Percentiles rank a stretch among this genome's conserved stretches.
Evolutionary conservation across 1,140 invertebrate genomes (phyloP).

Genomic region (Ips nitidus): DNA sequence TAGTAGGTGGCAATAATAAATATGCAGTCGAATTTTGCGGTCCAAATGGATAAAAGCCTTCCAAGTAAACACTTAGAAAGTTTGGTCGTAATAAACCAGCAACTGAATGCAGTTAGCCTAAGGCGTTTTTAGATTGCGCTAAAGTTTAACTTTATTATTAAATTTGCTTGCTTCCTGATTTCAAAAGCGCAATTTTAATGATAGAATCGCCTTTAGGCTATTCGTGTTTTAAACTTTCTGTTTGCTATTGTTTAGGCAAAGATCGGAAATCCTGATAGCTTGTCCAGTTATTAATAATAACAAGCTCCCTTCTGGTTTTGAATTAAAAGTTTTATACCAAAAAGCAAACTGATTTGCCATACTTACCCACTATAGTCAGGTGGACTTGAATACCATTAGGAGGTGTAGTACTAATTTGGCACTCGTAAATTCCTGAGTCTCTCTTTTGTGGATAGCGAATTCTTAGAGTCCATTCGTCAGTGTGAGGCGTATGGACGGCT

Average conservation of each 20-base stretch:
- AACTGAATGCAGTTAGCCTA: background rate
- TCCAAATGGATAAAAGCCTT: too few relatives aligned
- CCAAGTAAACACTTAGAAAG: too few relatives aligned
- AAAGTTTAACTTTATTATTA: slow-evolving; percentile 19
- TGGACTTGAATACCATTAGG: slow-evolving; percentile 76
- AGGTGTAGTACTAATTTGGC: slow-evolving; percentile 84
- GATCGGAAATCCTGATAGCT: too few relatives aligned
- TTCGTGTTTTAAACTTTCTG: slow-evolving; percentile 2
- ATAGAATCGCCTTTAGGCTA: slow-evolving; percentile 7
- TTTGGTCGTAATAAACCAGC: too few relatives aligned
- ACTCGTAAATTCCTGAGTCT: slow-evolving; percentile 83
- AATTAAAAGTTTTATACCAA: too few relatives aligned
- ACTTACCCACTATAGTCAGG: slow-evolving; percentile 81
- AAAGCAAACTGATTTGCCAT: too few relatives aligned
- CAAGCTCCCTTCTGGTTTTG: too few relatives aligned
- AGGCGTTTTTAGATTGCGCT: slow-evolving; percentile 1
- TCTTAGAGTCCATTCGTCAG: slow-evolving; percentile 76
- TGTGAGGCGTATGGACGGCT: slow-evolving; percentile 72
- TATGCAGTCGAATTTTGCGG: too few relatives aligned
- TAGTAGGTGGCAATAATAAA: too few relatives aligned
- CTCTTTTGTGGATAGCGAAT: slow-evolving; percentile 75
- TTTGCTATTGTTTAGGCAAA: background rate
- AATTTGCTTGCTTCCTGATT: slow-evolving; percentile 12
- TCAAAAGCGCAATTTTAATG: slow-evolving; percentile 24
- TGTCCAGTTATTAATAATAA: too few relatives aligned